Evolutionary conservation across 2,888 invertebrate genomes (phyloP).

Genomic region (Parapristionchus giblindavisi): DNA sequence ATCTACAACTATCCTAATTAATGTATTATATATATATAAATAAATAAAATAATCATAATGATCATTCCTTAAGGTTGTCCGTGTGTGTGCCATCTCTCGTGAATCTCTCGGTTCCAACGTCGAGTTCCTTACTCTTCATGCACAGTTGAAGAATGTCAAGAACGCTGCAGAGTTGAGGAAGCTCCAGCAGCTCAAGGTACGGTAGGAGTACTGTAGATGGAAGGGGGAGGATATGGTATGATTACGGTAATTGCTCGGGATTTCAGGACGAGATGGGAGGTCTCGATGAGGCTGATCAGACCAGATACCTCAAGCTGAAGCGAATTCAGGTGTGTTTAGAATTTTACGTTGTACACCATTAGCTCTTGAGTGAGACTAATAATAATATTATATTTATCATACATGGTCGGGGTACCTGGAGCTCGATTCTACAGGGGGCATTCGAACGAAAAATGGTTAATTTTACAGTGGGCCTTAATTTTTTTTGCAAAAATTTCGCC

Average conservation of each 20-base stretch:
- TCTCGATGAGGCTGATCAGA: constrained; percentile 91
- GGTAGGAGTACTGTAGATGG: neutral
- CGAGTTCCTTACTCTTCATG: constrained; percentile 92
- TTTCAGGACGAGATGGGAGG: constrained; percentile 91
- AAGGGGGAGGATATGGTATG: too few relatives aligned
- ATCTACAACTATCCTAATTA: too few relatives aligned
- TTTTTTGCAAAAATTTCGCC: too few relatives aligned
- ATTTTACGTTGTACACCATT: too few relatives aligned
- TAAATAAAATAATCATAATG: neutral
- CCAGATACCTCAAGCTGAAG: constrained; percentile 88
- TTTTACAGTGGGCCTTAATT: too few relatives aligned
- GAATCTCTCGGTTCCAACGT: constrained; percentile 98
- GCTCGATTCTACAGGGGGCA: too few relatives aligned
- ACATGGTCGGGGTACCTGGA: too few relatives aligned
- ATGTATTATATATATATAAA: too few relatives aligned
- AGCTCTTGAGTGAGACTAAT: too few relatives aligned
- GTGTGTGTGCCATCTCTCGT: constrained; percentile 95
- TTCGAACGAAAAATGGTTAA: too few relatives aligned
- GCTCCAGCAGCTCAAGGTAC: constrained; percentile 86
- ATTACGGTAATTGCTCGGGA: neutral
- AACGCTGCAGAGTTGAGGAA: constrained; percentile 92
- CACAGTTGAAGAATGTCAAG: constrained; percentile 93
- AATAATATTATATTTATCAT: too few relatives aligned
- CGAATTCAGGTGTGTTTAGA: constrained; percentile 72
- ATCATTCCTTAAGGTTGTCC: constrained; percentile 74